Evolutionary conservation across 2,888 invertebrate species (phyloP), one percentile per base, ranked within the genome.

Genomic region (Ischnus inquisitorius): DNA sequence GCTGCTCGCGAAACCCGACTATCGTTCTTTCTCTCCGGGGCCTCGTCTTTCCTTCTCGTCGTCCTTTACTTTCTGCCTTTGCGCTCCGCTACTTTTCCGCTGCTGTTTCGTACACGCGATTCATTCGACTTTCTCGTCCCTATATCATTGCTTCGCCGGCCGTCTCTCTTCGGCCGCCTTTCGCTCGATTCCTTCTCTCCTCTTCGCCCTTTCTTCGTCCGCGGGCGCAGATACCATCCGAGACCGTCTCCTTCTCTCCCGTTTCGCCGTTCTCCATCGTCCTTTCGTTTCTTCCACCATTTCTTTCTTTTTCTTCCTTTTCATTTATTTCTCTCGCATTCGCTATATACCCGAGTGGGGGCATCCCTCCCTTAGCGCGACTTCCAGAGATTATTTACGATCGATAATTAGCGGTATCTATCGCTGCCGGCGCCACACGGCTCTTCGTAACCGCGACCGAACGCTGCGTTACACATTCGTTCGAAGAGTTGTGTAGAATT

Each of bases 371-470:
- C 25, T 43, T 69, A 34, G 62, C 54, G 88, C 89, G 87, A 88
- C 89, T 88, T 87, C 87, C 88, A 88, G 88, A 85, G 89, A 82
- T 93, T 92, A 93, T 93, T 93, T 93, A 93, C 92, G 93, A 93
- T 93, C 93, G 91, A 93, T 93, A 93, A 93, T 93, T 93, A 93
- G 93, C 90, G 92, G 93, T 93, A 93, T 93, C 93, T 93, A 93
- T 93, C 93, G 93, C 93, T 93, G 93, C 93, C 93, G 93, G 93
- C 93, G 91, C 92, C 91, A 92, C 65, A 64, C 64, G 51, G 68
- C 57, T 78, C 64, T n/a, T n/a, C 68, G 46, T 34, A 34, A 6
- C 34, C 74, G 78, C 72, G 71, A 74, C 78, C 43, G 34, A 71
- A 69, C 74, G 68, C 64, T 64, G n/a, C 69, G 68, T 80, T 78